These are phyloP conservation scores for Dromius quadrimaculatus DNA, from an alignment of 2,888 invertebrate species.

Conservation along the genomic window DNA sequence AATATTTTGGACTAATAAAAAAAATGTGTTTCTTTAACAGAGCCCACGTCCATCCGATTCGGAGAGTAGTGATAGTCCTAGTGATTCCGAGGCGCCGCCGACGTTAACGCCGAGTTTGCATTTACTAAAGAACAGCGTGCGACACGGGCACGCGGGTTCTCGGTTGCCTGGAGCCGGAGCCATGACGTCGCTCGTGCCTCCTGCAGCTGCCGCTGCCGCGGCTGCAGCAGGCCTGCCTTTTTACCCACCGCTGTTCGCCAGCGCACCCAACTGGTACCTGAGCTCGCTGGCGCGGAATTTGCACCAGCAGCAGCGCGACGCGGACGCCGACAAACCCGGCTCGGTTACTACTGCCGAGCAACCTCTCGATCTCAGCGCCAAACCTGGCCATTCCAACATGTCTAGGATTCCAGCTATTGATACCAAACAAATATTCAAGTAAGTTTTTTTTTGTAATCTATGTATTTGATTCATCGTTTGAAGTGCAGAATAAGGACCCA, in stretches of 20 bases:
- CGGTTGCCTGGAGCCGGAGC: constrained; percentile 59
- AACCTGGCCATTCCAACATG: constrained; percentile 72
- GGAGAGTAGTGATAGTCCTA: constrained; percentile 74
- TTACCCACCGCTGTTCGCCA: constrained; percentile 62
- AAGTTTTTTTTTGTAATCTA: constrained; percentile 66
- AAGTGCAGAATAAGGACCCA: too few species aligned
- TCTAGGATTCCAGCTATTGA: constrained; percentile 66
- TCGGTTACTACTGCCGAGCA: constrained; percentile 72
- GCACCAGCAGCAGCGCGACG: constrained; percentile 61
- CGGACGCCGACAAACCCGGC: constrained; percentile 68
- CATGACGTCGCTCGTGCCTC: constrained; percentile 61
- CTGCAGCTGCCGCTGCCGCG: constrained; percentile 74
- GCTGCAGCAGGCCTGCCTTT: constrained; percentile 72
- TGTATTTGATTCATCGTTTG: neutral
- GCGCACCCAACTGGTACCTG: constrained; percentile 63
- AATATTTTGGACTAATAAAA: too few species aligned
- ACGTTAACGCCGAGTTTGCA: constrained; percentile 64
- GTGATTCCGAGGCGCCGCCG: constrained; percentile 69
- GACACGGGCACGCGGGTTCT: constrained; percentile 55
- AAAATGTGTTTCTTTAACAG: too few species aligned
- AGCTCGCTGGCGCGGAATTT: constrained; percentile 70
- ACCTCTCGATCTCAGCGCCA: constrained; percentile 89
- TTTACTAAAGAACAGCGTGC: constrained; percentile 60
- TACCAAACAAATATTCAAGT: constrained; percentile 77
- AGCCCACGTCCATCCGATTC: constrained; percentile 78